Conservation (phyloP, 2,888 invertebrate genomes). For the Ferdinandea cuprea region DNA sequence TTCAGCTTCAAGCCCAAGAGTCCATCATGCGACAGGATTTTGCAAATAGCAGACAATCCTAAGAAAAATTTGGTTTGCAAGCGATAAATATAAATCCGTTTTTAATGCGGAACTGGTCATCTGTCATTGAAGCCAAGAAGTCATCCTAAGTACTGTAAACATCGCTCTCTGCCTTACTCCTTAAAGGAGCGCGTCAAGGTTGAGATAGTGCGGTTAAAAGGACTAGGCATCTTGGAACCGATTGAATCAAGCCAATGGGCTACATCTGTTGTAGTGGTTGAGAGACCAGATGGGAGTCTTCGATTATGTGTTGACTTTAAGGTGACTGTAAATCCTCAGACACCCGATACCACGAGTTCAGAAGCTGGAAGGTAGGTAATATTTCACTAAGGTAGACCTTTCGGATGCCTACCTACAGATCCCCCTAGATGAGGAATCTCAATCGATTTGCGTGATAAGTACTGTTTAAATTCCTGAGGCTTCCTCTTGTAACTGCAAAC, state of each 20-base stretch:
- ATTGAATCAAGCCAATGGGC: not conserved
- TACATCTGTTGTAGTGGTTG: conserved; percentile 3
- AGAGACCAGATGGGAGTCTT: conserved; percentile 5
- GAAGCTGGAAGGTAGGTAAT: conserved; percentile 6
- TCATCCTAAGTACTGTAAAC: not conserved
- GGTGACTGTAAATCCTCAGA: conserved; percentile 7
- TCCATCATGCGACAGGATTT: conserved; percentile 5
- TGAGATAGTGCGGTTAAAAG: not conserved
- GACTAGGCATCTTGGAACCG: not conserved
- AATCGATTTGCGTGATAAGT: conserved; percentile 3
- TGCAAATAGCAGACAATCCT: conserved; percentile 10
- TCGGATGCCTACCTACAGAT: conserved; percentile 13
- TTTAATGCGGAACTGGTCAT: conserved; percentile 15
- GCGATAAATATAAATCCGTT: conserved; percentile 11
- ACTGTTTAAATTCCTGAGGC: conserved; percentile 2
- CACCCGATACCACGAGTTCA: conserved; percentile 9
- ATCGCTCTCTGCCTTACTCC: not conserved
- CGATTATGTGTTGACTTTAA: conserved; percentile 8
- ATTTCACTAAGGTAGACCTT: too few relatives aligned
- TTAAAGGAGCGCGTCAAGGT: conserved; percentile 7
- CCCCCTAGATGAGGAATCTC: conserved; percentile 5
- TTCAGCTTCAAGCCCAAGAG: not conserved
- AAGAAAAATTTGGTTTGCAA: not conserved
- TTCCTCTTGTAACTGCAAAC: conserved; percentile 11
- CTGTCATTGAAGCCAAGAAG: not conserved